Conservation (phyloP, 2,888 invertebrate genomes). For the Dione vanillae region DNA sequence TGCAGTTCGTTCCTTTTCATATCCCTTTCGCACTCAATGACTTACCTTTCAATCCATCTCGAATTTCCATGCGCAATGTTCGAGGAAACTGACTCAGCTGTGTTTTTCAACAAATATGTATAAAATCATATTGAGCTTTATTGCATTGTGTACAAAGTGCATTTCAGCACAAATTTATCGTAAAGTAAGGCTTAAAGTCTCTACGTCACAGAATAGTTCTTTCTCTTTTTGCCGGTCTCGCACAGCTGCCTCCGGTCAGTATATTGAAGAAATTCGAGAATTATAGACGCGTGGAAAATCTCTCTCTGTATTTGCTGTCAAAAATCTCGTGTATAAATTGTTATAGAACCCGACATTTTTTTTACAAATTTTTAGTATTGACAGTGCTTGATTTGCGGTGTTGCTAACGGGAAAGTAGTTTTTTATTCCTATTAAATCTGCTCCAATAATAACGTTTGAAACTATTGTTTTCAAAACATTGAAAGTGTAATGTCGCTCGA, state of each 20-base stretch:
- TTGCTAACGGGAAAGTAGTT: constrained; percentile 19
- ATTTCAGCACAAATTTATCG: constrained; percentile 51
- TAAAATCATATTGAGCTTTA: constrained; percentile 60
- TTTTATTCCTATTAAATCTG: constrained; percentile 47
- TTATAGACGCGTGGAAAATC: constrained; percentile 64
- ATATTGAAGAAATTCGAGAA: constrained; percentile 71
- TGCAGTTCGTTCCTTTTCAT: constrained; percentile 56
- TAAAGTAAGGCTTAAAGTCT: constrained; percentile 59
- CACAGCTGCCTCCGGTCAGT: constrained; percentile 78
- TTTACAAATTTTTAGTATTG: constrained; percentile 23
- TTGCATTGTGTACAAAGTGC: constrained; percentile 51
- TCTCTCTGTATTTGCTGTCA: constrained; percentile 61
- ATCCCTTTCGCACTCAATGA: constrained; percentile 75
- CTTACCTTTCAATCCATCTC: constrained; percentile 66
- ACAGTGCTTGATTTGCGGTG: constrained; percentile 36
- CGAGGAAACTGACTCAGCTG: constrained; percentile 79
- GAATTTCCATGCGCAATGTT: constrained; percentile 75
- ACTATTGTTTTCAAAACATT: constrained; percentile 77
- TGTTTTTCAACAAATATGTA: constrained; percentile 47
- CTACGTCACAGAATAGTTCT: constrained; percentile 71
- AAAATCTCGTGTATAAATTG: constrained; percentile 66
- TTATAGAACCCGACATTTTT: constrained; percentile 46
- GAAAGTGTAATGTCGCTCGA: constrained; percentile 63
- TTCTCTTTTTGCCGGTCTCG: constrained; percentile 77
- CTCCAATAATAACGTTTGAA: constrained; percentile 57